Base-by-base conservation (phyloP, 92 coral and sea anemone genomes). In the Porites rus region DNA sequence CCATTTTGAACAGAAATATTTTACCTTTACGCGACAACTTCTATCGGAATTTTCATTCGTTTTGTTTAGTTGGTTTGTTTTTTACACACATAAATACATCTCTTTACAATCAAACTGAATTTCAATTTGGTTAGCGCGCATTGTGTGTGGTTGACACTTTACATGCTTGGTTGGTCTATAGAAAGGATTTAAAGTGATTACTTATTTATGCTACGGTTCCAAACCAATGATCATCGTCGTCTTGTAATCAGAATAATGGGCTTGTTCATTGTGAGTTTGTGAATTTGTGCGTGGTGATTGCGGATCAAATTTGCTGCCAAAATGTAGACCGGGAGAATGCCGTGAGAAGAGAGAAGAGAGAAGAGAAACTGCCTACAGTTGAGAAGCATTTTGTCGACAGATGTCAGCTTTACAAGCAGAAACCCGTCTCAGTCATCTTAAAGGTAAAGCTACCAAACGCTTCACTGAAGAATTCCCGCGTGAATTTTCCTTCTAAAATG, bases 331-430 rank as follows among this genome's bases (percentile, higher is more conserved):
- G 24, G 1, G n/a, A 3, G 38, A 7, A 28, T 59, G 17, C 72
- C 0, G 7, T 43, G 66, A 56, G 16, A 4, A 58, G 51, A 63
- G 6, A 56, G 16, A 4, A 58, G 51, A 63, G 6, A 20, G 14
- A 65, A 19, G 46, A 38, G 46, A 4, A 0, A 63, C 21, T 9
- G 10, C 2, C 9, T 43, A 18, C 31, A 16, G 16, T 20, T 19
- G 46, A 1, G 17, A 8, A 46, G 52, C 28, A 3, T 10, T 20
- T 7, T 38, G 9, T 58, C 7, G 19, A 43, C 88, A 88, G 88
- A 88, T 61, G 80, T 38, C 87, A 77, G 82, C 93, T 71, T 80
- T 94, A 62, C 92, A 83, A 83, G 76, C 88, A 11, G 98, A 94
- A 67, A 86, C 91, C 56, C 83, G 90, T 19, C 80, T 94, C 17